Conservation (phyloP, 2,113 vertebrate species). For the Macaca fascicularis region DNA sequence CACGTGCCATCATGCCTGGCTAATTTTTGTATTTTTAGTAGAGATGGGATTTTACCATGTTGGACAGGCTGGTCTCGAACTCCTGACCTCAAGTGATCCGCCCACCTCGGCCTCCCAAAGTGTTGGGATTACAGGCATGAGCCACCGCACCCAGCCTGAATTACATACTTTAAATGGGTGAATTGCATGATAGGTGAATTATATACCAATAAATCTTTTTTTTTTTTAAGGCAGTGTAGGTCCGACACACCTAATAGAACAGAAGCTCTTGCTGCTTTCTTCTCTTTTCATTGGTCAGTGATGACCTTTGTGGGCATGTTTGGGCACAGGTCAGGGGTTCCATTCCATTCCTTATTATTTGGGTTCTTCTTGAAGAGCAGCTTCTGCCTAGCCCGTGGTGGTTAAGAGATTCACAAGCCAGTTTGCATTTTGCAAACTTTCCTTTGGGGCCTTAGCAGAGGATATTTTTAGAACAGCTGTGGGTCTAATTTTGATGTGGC, state of each 20-base stretch:
- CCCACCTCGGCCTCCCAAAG: no score
- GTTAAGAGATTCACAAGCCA: background rate
- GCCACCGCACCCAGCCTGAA: background rate
- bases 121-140: no score
- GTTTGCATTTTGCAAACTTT: background rate
- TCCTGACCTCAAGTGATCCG: no score
- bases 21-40: no score
- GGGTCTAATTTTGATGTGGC: constrained; percentile 55
- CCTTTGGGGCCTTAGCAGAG: background rate
- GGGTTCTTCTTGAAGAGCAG: constrained; percentile 43
- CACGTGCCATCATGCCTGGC: no score
- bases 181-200: background rate
- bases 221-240: background rate
- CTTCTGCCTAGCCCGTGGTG: background rate
- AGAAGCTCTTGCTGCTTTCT: constrained; percentile 14
- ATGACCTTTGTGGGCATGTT: background rate
- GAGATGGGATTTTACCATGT: no score
- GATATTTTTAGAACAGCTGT: constrained; percentile 44
- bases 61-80: no score
- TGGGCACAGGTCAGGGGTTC: background rate
- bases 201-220: background rate
- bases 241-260: background rate
- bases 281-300: background rate
- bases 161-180: background rate
- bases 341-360: constrained; percentile 64